A percentile compares a stretch with the other conserved stretches of the same genome.
phyloP scores from a whole-genome alignment of 2,113 vertebrate genomes.

The Pteronura brasiliensis region DNA sequence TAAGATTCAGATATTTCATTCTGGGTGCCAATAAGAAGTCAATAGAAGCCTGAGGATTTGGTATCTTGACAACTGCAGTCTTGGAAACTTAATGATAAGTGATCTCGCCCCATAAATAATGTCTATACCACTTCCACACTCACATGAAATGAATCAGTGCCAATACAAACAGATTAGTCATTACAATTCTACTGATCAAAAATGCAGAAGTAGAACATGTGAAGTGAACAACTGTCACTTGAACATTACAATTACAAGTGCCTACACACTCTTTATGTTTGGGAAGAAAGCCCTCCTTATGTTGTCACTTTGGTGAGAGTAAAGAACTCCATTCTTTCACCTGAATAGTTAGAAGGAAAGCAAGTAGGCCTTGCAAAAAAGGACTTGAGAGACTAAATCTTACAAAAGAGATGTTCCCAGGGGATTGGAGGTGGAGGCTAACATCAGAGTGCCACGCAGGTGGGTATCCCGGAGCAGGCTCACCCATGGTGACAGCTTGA shows the following conservation, averaged over 20 bases:
- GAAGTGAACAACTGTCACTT: neutral
- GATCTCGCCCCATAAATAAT: neutral
- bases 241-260: neutral
- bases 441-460: accelerated
- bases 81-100: neutral
- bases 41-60: neutral
- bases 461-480: neutral
- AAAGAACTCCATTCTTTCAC: neutral
- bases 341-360: neutral
- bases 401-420: neutral
- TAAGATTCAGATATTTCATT: conserved; percentile 22
- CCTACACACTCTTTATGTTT: neutral
- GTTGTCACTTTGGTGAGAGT: neutral
- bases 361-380: neutral
- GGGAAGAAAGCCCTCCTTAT: neutral
- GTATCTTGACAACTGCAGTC: neutral
- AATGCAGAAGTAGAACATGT: neutral
- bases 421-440: accelerated
- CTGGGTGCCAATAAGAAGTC: neutral
- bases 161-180: neutral
- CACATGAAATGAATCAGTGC: neutral
- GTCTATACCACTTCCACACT: neutral
- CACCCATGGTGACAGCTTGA: neutral
- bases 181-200: neutral
- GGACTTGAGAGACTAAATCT: neutral